Evolutionary conservation across 2,888 invertebrate genomes (phyloP), one percentile per base, ranked within the genome.

Genomic region (Halictus ligatus): DNA sequence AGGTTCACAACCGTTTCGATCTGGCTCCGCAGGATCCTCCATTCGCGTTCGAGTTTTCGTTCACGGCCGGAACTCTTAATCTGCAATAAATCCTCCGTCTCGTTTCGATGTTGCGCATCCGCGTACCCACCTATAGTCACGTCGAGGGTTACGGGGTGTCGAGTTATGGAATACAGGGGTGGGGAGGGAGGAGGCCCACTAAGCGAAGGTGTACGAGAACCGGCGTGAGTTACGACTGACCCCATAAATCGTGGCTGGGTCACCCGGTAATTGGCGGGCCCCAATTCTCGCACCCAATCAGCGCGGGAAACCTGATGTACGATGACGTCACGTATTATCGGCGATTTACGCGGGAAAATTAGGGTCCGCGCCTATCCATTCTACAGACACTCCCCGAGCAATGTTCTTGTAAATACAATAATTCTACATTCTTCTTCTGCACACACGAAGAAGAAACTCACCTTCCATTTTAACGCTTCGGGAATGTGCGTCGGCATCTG

Each of bases 251-350:
- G 91, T 84, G 85, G 80, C 73, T 90, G 87, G 94, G 93, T 94
- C 93, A 93, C 89, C 88, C 79, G 89, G 92, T 94, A 93, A 94
- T 94, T 94, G 94, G 94, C 93, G 92, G 93, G 91, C 91, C 91
- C 93, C 93, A 92, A 94, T 94, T 94, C 93, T 94, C 93, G 93
- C 94, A 94, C 94, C 94, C 94, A 93, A 94, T 94, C 94, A 93
- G 89, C 92, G 86, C 87, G 79, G 83, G 46, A 83, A 79, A 79
- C 76, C 88, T 93, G 93, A 93, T 93, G 92, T 92, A 93, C 91
- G 93, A 93, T 93, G 94, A 94, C 93, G 93, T 93, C 93, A 93
- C 90, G 91, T 86, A 92, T 94, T 94, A 94, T 91, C 90, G 86
- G 83, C 90, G 92, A 94, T 94, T 94, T 93, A 94, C 93, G 91